Base-by-base conservation (phyloP, 2,113 vertebrate species). In the Istiophorus platypterus region DNA sequence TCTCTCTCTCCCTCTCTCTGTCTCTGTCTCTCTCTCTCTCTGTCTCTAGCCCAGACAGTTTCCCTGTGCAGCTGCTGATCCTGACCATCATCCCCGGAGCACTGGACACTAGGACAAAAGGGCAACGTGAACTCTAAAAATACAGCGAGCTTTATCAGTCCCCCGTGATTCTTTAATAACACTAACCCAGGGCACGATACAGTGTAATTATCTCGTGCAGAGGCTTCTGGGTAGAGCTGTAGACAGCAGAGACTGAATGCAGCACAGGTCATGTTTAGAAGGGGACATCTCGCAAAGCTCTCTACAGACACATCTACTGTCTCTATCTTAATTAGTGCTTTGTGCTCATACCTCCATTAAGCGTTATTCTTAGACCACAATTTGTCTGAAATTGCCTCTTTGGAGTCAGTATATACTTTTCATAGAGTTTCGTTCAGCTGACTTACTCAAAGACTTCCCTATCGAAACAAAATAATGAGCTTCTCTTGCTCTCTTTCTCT, bases 51-150 rank as follows among this genome's bases (percentile, higher is more conserved):
- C 26, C 68, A 41, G 57, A 82, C 62, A 71, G 8, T 72, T 59
- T 76, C 51, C 47, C 41, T 22, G 15, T 45, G n/a, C 85, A 74
- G 45, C 56, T 81, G 65, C 39, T 0, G 26, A 81, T 79, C 24
- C 71, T 7, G 24, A 24, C 68, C 64, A 15, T 85, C 56, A 58
- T 72, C 81, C 66, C 83, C 41, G 52, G 68, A 80, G 80, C 49
- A 66, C 49, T 71, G 62, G 56, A 52, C 61, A 49, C 59, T 26
- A 84, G 75, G 84, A 89, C 75, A 84, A 82, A 85, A 87, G 84
- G 82, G 51, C 84, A 82, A 71, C 69, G 57, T 79, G 61, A 76
- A 58, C 66, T 86, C 87, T 82, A 84, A 89, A 90, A 89, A 81
- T 86, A 89, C 82, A 71, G 57, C 62, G 11, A 71, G 45, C 70